These are phyloP conservation scores for Nylanderia fulva DNA, from an alignment of 1,140 invertebrate genomes.

Conservation along the genomic window DNA sequence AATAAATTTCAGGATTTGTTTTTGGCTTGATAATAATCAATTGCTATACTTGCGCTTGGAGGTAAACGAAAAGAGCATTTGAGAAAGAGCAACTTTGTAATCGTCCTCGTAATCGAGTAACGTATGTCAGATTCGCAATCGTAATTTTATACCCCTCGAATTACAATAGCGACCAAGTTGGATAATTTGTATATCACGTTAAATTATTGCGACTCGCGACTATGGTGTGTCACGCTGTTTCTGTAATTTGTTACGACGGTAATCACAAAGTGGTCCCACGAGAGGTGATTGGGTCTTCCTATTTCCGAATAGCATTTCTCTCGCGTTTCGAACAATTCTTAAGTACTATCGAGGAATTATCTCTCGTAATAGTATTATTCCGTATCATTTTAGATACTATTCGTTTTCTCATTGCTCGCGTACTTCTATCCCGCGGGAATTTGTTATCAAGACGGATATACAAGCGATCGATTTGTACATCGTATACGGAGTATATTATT, in stretches of 20 bases:
- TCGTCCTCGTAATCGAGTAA: slow-evolving; percentile 55
- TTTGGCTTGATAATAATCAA: background rate
- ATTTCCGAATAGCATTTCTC: slow-evolving; percentile 5
- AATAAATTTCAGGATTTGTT: slow-evolving; percentile 24
- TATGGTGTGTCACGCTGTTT: slow-evolving; percentile 34
- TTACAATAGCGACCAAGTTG: slow-evolving; percentile 56
- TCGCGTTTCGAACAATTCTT: slow-evolving; percentile 28
- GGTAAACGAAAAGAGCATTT: slow-evolving; percentile 48
- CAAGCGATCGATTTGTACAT: background rate
- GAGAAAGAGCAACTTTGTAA: slow-evolving; percentile 49
- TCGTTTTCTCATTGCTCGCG: background rate
- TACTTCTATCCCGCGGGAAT: slow-evolving; percentile 14
- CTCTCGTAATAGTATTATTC: slow-evolving; percentile 3
- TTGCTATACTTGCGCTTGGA: slow-evolving; percentile 22
- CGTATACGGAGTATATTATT: slow-evolving; percentile 19
- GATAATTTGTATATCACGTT: slow-evolving; percentile 53
- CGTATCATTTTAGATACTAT: slow-evolving; percentile 18
- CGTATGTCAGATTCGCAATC: slow-evolving; percentile 30
- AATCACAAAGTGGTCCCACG: slow-evolving; percentile 44
- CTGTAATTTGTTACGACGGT: slow-evolving; percentile 53
- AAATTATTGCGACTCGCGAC: slow-evolving; percentile 10
- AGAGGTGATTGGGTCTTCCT: slow-evolving; percentile 10
- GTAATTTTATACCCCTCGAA: slow-evolving; percentile 51
- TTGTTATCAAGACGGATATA: background rate
- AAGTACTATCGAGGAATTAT: slow-evolving; percentile 19